Percentiles rank a stretch among this genome's conserved stretches.
These are phyloP conservation scores for Anadara kagoshimensis DNA, from an alignment of 1,140 invertebrate species.

Conservation along the genomic window DNA sequence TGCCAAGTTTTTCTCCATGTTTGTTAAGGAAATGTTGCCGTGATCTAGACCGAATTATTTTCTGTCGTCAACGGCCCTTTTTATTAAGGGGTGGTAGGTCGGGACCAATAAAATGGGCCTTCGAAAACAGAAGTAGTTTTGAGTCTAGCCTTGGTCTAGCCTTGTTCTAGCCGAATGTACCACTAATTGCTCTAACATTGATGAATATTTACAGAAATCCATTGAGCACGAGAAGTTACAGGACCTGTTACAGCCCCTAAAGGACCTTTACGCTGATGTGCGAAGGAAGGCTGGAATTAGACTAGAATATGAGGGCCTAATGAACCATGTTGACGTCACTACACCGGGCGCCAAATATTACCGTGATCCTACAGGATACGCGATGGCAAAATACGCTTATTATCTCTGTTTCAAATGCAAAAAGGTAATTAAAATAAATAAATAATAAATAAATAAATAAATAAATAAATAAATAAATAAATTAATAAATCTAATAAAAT, in stretches of 20 bases:
- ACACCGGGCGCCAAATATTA: slow-evolving; percentile 80
- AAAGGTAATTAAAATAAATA: slow-evolving; percentile 79
- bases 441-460: too few relatives aligned
- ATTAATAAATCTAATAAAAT: not conserved
- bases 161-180: too few relatives aligned
- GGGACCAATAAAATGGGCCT: too few relatives aligned
- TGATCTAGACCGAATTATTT: too few relatives aligned
- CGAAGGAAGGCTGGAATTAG: slow-evolving; percentile 94
- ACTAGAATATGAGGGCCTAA: slow-evolving; percentile 95
- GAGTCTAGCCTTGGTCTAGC: too few relatives aligned
- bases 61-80: too few relatives aligned
- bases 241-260: slow-evolving; percentile 86
- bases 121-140: too few relatives aligned
- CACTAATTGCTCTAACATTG: too few relatives aligned
- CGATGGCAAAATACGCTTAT: slow-evolving; percentile 98
- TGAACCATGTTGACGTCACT: slow-evolving; percentile 82
- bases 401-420: slow-evolving; percentile 98
- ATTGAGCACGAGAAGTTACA: slow-evolving; percentile 88
- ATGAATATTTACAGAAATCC: slow-evolving; percentile 80
- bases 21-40: too few relatives aligned
- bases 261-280: slow-evolving; percentile 90
- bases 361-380: slow-evolving; percentile 88
- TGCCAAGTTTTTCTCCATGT: too few relatives aligned
- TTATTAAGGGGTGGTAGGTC: too few relatives aligned
- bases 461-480: too few relatives aligned